Conservation (phyloP, 2,888 invertebrate species). For the Chloroclysta siterata region DNA sequence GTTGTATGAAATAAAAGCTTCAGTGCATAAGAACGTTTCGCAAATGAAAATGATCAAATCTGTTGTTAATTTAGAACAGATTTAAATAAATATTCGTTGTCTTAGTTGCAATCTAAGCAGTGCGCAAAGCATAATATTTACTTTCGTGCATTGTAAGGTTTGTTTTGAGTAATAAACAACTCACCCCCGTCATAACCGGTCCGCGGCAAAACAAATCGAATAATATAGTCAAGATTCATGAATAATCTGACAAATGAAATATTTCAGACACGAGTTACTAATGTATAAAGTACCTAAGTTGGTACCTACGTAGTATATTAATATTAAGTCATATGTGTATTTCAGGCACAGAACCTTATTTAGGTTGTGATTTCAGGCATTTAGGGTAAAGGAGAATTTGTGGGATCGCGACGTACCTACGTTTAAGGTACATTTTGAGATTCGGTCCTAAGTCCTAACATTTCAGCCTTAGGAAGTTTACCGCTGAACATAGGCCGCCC, state of each 20-base stretch:
- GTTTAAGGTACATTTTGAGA: no score
- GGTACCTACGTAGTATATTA: no score
- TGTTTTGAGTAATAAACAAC: constrained; percentile 37
- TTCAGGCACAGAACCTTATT: no score
- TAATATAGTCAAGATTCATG: constrained; percentile 16
- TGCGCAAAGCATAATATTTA: constrained; percentile 36
- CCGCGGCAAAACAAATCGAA: constrained; percentile 43
- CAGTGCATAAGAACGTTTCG: not conserved
- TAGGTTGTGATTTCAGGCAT: no score
- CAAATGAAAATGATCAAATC: constrained; percentile 18
- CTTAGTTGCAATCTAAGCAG: constrained; percentile 19
- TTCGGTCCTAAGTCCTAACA: no score
- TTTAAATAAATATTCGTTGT: constrained; percentile 22
- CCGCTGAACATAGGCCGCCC: no score
- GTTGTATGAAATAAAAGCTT: not conserved
- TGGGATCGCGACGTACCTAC: no score
- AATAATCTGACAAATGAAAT: constrained; percentile 13
- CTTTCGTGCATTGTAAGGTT: constrained; percentile 34
- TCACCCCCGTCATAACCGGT: constrained; percentile 48
- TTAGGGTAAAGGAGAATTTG: no score
- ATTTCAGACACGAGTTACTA: constrained; percentile 2
- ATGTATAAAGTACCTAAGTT: no score
- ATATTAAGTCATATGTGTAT: no score
- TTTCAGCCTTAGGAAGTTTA: no score
- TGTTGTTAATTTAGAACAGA: constrained; percentile 5